phyloP scores from a whole-genome alignment of 2,113 vertebrate species.

The Stegastes partitus region DNA sequence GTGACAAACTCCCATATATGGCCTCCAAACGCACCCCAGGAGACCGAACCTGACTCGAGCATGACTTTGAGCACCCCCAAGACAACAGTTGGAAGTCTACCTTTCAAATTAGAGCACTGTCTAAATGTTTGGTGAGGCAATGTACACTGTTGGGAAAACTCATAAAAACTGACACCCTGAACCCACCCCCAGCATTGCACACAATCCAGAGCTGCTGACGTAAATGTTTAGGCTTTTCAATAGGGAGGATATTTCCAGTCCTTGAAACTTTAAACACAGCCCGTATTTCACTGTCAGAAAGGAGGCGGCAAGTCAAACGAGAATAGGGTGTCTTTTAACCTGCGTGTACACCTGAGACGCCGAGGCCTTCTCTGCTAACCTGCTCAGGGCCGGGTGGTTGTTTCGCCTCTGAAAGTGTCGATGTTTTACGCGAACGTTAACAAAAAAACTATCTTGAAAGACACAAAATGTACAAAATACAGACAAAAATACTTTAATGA shows the following conservation, averaged over 20 bases:
- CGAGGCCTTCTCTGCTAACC: conserved; percentile 42
- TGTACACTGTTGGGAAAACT: conserved; percentile 55
- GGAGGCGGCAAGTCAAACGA: conserved; percentile 53
- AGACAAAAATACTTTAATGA: conserved; percentile 81
- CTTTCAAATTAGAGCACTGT: conserved; percentile 57
- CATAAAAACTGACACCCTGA: conserved; percentile 69
- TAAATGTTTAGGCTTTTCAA: conserved; percentile 67
- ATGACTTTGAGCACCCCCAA: conserved; percentile 13
- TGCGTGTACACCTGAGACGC: conserved; percentile 66
- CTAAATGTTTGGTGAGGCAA: conserved; percentile 70
- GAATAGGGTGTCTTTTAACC: conserved; percentile 73
- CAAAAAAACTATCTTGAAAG: conserved; percentile 28
- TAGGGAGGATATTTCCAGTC: conserved; percentile 70
- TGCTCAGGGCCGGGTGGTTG: conserved; percentile 4
- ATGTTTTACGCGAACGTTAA: background rate
- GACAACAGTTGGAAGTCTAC: conserved; percentile 27
- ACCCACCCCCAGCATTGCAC: conserved; percentile 52
- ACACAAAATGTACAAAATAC: conserved; percentile 66
- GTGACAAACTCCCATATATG: conserved; percentile 14
- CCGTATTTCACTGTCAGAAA: conserved; percentile 66
- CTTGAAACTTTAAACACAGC: conserved; percentile 78
- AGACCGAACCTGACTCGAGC: conserved; percentile 1
- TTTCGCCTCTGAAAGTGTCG: conserved; percentile 1
- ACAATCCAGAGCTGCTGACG: conserved; percentile 65
- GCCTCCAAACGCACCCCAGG: background rate